Percentiles rank a stretch among this genome's conserved stretches.
phyloP scores from a whole-genome alignment of 92 coral and sea anemone species.

The Paramuricea clavata region DNA sequence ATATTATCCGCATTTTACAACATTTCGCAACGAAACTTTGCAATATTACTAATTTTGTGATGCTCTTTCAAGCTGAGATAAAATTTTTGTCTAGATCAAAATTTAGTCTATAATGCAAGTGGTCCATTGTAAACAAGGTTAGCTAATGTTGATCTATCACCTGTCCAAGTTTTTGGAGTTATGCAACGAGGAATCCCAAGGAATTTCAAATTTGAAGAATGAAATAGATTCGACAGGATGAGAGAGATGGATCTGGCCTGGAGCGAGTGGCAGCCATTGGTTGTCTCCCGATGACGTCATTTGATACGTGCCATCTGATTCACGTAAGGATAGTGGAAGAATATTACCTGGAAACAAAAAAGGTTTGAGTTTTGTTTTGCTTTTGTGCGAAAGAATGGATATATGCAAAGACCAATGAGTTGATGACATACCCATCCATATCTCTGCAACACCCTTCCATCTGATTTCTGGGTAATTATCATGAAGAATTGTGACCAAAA shows the following conservation, averaged over 20 bases:
- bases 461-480: constrained; percentile 93
- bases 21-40: too few relatives aligned
- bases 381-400: too few relatives aligned
- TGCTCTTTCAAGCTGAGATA: too few relatives aligned
- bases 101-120: too few relatives aligned
- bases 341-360: constrained; percentile 30
- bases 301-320: constrained; percentile 37
- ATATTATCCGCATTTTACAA: too few relatives aligned
- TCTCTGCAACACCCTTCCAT: constrained; percentile 76
- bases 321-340: neutral
- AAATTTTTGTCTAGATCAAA: too few relatives aligned
- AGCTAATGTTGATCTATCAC: constrained; percentile 36
- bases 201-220: constrained; percentile 88
- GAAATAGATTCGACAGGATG: constrained; percentile 94
- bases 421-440: constrained; percentile 75
- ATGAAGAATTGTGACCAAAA: constrained; percentile 91
- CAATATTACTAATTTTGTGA: too few relatives aligned
- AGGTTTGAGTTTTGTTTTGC: too few relatives aligned
- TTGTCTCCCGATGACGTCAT: constrained; percentile 30
- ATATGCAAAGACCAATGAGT: too few relatives aligned
- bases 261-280: constrained; percentile 30
- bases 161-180: constrained; percentile 86
- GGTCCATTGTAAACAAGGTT: too few relatives aligned
- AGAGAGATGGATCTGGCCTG: constrained; percentile 60
- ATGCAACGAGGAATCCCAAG: constrained; percentile 99